These are phyloP conservation scores for Philopotamus ludificatus DNA, from an alignment of 1,140 invertebrate species.

Conservation along the genomic window DNA sequence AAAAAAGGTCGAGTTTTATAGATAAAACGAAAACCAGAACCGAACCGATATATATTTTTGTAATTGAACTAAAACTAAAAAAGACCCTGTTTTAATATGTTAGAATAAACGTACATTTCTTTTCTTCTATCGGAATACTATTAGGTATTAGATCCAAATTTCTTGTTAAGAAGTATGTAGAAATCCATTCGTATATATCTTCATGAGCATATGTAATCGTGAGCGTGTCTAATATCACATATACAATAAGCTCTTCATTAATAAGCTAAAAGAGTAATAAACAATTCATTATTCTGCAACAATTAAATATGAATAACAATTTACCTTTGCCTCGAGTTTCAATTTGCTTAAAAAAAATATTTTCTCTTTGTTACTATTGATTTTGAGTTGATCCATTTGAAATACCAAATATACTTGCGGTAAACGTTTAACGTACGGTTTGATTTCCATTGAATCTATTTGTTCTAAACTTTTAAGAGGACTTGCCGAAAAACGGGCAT, in stretches of 20 bases:
- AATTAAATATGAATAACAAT: background rate
- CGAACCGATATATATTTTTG: too few relatives aligned
- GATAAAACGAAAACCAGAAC: background rate
- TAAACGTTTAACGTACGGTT: conserved; percentile 46
- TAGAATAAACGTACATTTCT: background rate
- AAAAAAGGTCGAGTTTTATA: background rate
- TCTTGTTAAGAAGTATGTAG: conserved; percentile 32
- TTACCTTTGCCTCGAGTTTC: conserved; percentile 72
- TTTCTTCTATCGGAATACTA: conserved; percentile 11
- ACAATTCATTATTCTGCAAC: background rate
- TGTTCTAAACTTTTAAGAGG: conserved; percentile 33
- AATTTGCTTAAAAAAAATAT: conserved; percentile 66
- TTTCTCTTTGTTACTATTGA: conserved; percentile 62
- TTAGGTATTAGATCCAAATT: conserved; percentile 34
- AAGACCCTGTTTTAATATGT: background rate
- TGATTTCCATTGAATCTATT: conserved; percentile 33
- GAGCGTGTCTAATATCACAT: conserved; percentile 67
- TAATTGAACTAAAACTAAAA: background rate
- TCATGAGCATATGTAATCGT: conserved; percentile 70
- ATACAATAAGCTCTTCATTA: conserved; percentile 64
- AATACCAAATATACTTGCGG: conserved; percentile 65
- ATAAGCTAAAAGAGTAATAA: conserved; percentile 58
- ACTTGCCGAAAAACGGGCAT: conserved; percentile 52
- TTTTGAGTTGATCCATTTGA: conserved; percentile 63
- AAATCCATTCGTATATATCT: conserved; percentile 60